Base-by-base conservation (phyloP, 2,888 invertebrate species). In the Syrphus vitripennis region DNA sequence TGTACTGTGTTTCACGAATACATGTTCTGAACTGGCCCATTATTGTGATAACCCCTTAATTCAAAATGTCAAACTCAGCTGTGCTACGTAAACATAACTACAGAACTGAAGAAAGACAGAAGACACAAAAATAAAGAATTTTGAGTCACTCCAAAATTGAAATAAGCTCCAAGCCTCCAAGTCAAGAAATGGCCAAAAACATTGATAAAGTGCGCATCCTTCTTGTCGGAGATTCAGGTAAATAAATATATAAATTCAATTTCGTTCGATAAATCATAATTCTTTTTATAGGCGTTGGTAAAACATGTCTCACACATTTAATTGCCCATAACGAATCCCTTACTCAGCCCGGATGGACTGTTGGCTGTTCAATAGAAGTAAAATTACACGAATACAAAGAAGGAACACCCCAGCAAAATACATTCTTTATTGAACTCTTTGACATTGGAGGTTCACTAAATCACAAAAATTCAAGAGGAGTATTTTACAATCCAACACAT, bases 391-490 rank as follows among this genome's bases (percentile, higher is more conserved):
- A 98, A 91, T 99, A 96, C 91, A 97, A 97, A 91, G 98, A 98
- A 93, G 98, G 98, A 1, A 98, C 98, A 0, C 96, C 97, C 21
- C 95, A 96, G 81, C 98, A 99, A 91, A 96, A 96, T 89, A 96
- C 97, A 5, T 98, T 96, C 92, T 98, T 98, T 91, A 94, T 99
- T 26, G 99, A 99, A 93, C 94, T 99, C 37, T 99, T 99, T 97
- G 99, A 99, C 91, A 95, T 99, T 71, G 99, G 99, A 5, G 99
- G 99, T 1, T 98, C 98, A 87, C 95, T 97, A 87, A 97, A 96
- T 89, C 99, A 99, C 91, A 95, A 97, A 90, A 98, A 97, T 91
- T 96, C 98, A n/a, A 94, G 99, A 90, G 95, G 96, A 84, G 97
- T 99, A 1, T 99, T 99, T 93, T 99, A 99, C 92, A 96, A 97